Base-by-base conservation (phyloP, 2,888 invertebrate genomes). In the Ophion obscuratus region DNA sequence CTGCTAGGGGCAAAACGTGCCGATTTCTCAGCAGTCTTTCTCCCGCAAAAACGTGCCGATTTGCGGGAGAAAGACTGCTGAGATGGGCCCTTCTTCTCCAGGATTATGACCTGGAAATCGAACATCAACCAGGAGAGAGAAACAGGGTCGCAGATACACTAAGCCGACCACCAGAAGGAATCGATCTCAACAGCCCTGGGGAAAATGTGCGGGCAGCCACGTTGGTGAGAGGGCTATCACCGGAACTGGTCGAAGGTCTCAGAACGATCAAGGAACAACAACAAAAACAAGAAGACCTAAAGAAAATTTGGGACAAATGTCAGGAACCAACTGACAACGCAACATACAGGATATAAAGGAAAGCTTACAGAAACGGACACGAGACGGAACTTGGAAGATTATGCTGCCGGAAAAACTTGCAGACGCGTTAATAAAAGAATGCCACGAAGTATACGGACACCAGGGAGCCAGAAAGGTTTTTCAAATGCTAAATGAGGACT, bases 141-240 rank as follows among this genome's bases (percentile, higher is more conserved):
- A 80, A 80, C 20, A 47, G 31, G 1, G 80, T 80, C 2, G 74
- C 81, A 1, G 71, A 53, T 6, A 6, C 31, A 5, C 36, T 76
- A 11, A 76, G 75, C 31, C 47, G 75, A 14, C 75, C 64, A 2
- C 40, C 3, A 2, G 44, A 10, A 9, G 10, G 4, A 11, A 14
- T 31, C 2, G 14, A 31, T 17, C 11, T 31, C 24, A 1, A 1
- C 24, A 1, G 1, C 24, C 24, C 24, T 0, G 5, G 17, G 27
- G 31, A 31, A 5, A 64, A 17, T 1, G 40, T 44, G 0, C 0
- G 44, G 14, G 2, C 11, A 7, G 20, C n/a, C 0, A 9, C 17
- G n/a, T n/a, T n/a, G n/a, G n/a, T n/a, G n/a, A n/a, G 9, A 0
- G 20, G 20, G 0, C 44, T 44, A 3, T 47, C 24, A 17, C 11